These are phyloP conservation scores for Pseudochaenichthys georgianus DNA, from an alignment of 2,797 vertebrate genomes.

Conservation along the genomic window DNA sequence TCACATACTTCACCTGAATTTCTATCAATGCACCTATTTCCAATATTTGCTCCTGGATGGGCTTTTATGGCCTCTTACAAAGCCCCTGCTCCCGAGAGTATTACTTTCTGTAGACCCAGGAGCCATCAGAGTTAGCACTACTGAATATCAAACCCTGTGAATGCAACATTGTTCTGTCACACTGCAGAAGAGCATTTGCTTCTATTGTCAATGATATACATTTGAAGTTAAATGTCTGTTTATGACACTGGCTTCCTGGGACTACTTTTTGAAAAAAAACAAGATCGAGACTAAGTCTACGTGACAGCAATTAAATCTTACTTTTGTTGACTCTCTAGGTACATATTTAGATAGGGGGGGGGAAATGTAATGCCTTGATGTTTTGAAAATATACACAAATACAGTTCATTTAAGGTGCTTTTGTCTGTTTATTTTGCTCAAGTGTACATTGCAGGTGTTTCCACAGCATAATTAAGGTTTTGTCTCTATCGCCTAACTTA, in stretches of 20 bases:
- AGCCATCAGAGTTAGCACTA: slow-evolving; percentile 6
- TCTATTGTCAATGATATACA: neutral
- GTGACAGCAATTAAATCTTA: neutral
- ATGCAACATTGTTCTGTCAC: neutral
- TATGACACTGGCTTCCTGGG: neutral
- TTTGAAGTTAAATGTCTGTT: neutral
- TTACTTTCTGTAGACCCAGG: slow-evolving; percentile 13
- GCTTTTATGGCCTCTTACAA: neutral
- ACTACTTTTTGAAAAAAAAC: neutral
- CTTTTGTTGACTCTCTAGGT: neutral
- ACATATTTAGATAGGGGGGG: no score
- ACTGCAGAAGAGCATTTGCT: neutral
- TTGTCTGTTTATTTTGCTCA: no score
- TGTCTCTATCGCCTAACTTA: no score
- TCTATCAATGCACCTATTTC: neutral
- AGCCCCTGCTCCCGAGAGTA: neutral
- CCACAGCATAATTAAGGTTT: no score
- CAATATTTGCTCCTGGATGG: neutral
- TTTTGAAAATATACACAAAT: no score
- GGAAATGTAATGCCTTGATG: no score
- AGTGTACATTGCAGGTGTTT: no score
- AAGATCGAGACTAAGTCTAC: neutral
- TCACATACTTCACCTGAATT: slow-evolving; percentile 11
- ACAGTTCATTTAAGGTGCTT: no score
- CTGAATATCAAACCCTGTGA: slow-evolving; percentile 16